Evolutionary conservation across 2,113 vertebrate species (phyloP).

Genomic region (Myiozetetes cayanensis): DNA sequence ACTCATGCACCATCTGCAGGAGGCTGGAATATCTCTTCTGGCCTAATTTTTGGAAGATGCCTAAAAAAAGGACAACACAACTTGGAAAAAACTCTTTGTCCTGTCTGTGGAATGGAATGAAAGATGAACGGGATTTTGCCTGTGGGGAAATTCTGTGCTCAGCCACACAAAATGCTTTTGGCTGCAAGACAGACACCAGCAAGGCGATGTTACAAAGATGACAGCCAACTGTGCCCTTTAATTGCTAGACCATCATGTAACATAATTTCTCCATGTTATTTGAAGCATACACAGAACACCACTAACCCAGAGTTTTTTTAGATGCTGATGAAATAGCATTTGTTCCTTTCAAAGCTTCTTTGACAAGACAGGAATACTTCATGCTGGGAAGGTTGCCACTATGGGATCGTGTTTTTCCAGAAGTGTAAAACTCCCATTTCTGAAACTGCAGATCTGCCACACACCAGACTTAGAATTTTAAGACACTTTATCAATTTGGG

Average conservation of each 20-base stretch:
- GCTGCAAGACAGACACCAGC: background rate
- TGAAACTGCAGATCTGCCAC: background rate
- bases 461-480: background rate
- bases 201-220: background rate
- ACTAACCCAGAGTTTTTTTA: background rate
- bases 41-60: background rate
- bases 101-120: background rate
- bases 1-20: background rate
- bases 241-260: background rate
- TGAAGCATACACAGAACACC: background rate
- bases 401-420: background rate
- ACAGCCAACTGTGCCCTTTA: background rate
- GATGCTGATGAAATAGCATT: background rate
- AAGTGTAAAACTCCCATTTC: background rate
- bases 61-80: background rate
- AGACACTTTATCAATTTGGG: background rate
- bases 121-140: background rate
- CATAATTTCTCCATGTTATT: background rate
- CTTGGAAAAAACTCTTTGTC: background rate
- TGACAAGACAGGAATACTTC: constrained; percentile 4
- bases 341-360: constrained; percentile 28
- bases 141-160: background rate
- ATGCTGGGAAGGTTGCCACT: background rate
- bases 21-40: background rate
- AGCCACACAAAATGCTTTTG: background rate